Conservation (phyloP, 1,140 invertebrate genomes). For the Diachasmimorpha longicaudata region DNA sequence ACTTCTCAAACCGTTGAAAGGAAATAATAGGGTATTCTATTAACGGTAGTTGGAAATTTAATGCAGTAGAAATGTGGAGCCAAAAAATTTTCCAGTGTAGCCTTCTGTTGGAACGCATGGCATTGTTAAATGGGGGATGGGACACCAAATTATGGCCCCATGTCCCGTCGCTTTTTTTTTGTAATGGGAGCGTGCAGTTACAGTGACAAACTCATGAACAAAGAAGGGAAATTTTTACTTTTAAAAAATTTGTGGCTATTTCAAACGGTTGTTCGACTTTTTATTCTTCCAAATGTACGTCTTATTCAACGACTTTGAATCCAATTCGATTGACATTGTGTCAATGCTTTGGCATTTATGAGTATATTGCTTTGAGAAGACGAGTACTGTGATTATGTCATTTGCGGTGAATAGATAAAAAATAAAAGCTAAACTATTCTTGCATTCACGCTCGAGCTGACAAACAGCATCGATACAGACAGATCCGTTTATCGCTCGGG, state of each 20-base stretch:
- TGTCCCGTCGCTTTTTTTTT: neutral
- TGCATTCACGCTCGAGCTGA: slow-evolving; percentile 3
- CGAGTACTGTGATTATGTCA: neutral
- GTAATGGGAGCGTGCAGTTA: slow-evolving; percentile 17
- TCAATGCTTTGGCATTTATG: neutral
- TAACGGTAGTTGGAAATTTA: neutral
- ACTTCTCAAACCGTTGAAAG: slow-evolving; percentile 17
- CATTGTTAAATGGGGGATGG: slow-evolving; percentile 16
- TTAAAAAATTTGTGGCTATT: slow-evolving; percentile 14
- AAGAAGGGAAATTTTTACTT: slow-evolving; percentile 5
- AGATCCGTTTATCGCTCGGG: slow-evolving; percentile 38
- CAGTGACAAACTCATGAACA: neutral
- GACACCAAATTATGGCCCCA: slow-evolving; percentile 19
- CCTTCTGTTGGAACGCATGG: slow-evolving; percentile 1
- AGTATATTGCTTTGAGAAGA: neutral
- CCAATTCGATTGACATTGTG: neutral
- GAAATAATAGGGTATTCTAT: slow-evolving; percentile 5
- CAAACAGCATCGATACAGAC: slow-evolving; percentile 11
- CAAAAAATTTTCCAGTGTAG: neutral
- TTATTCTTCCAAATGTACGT: neutral
- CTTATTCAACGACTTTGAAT: neutral
- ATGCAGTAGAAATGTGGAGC: neutral
- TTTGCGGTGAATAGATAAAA: slow-evolving; percentile 1
- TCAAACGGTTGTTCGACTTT: neutral
- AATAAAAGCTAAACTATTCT: neutral